These are phyloP conservation scores for Tachypleus tridentatus DNA, from an alignment of 1,140 invertebrate genomes.

Conservation along the genomic window DNA sequence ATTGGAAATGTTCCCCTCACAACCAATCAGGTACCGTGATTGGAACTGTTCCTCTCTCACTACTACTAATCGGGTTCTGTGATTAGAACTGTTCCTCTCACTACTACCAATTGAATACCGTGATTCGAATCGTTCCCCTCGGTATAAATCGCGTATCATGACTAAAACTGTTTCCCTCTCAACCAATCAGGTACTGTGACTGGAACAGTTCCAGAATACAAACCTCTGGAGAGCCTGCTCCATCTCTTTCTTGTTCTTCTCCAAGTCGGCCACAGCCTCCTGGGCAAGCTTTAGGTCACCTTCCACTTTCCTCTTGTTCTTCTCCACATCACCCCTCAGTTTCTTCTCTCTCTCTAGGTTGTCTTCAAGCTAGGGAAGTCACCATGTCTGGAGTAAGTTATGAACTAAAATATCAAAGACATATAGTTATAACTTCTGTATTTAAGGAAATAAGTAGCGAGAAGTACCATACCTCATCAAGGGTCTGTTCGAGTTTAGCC, in stretches of 20 bases:
- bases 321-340: constrained; percentile 91
- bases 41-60: too few species aligned
- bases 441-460: neutral
- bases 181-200: too few species aligned
- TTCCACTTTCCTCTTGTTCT: constrained; percentile 84
- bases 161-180: too few species aligned
- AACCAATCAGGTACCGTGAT: too few species aligned
- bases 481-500: constrained; percentile 91
- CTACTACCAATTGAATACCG: too few species aligned
- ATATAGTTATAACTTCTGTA: neutral
- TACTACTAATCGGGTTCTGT: too few species aligned
- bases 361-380: constrained; percentile 57
- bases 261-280: constrained; percentile 92
- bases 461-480: constrained; percentile 56
- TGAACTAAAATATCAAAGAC: neutral
- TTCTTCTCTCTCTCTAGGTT: constrained; percentile 98
- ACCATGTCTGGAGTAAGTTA: neutral
- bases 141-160: too few species aligned
- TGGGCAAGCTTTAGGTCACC: constrained; percentile 97
- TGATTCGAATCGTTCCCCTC: too few species aligned
- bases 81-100: too few species aligned
- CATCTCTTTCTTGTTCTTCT: constrained; percentile 93
- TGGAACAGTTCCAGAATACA: neutral
- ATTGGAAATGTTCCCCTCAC: too few species aligned
- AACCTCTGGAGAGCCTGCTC: constrained; percentile 77